A percentile compares a stretch with the other conserved stretches of the same genome.
phyloP scores from a whole-genome alignment of 2,797 vertebrate species.

The Pseudopleuronectes americanus region DNA sequence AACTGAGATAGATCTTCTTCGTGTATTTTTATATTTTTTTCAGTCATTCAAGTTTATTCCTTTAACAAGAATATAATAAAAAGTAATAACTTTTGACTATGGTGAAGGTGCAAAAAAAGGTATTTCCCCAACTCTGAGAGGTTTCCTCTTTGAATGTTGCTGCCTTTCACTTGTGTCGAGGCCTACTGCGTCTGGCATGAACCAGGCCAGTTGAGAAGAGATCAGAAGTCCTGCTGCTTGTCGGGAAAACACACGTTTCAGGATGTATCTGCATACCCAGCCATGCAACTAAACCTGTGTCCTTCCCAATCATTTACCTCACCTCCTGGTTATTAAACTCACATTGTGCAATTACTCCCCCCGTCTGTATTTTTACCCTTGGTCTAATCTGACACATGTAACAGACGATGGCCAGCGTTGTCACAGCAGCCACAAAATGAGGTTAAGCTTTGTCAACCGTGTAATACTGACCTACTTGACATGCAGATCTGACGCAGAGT shows the following conservation, averaged over 20 bases:
- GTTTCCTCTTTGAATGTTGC: too few species aligned
- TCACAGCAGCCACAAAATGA: slow-evolving; percentile 54
- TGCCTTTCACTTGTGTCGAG: too few species aligned
- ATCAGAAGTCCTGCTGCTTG: too few species aligned
- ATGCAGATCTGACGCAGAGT: slow-evolving; percentile 60
- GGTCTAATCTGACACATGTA: slow-evolving; percentile 29
- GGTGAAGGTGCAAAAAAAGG: neutral
- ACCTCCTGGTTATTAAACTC: slow-evolving; percentile 15
- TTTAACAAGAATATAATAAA: neutral
- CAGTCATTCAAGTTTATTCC: too few species aligned
- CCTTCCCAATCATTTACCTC: slow-evolving; percentile 12
- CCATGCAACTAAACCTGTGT: slow-evolving; percentile 36
- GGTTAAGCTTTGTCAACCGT: slow-evolving; percentile 71
- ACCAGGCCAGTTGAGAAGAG: too few species aligned
- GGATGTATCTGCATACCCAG: slow-evolving; percentile 4
- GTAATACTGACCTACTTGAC: slow-evolving; percentile 85
- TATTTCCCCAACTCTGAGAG: too few species aligned
- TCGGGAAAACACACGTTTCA: too few species aligned
- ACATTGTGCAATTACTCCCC: neutral
- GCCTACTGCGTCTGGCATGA: too few species aligned
- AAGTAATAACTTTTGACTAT: neutral
- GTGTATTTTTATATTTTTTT: too few species aligned
- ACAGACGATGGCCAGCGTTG: slow-evolving; percentile 36
- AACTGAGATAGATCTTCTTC: too few species aligned
- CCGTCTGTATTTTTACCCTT: slow-evolving; percentile 26